Evolutionary conservation across 2,888 invertebrate genomes (phyloP), one percentile per base, ranked within the genome.

Genomic region (Callinectes sapidus): DNA sequence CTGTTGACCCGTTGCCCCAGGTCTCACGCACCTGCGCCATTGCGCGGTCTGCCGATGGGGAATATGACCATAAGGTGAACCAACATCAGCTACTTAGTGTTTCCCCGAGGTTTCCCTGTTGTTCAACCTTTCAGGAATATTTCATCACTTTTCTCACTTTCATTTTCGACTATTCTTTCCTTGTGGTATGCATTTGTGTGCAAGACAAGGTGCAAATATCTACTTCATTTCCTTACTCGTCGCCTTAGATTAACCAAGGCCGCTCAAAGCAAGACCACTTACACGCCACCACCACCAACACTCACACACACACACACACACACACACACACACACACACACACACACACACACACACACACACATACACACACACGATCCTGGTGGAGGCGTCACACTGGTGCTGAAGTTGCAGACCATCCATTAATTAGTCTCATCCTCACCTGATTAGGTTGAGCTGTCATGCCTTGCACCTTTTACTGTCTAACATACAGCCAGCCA

Each of bases 341-440:
- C n/a, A n/a, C n/a, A n/a, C n/a, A n/a, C n/a, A n/a, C n/a, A n/a
- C n/a, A n/a, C n/a, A n/a, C n/a, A n/a, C n/a, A n/a, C n/a, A n/a
- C n/a, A n/a, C n/a, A n/a, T n/a, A n/a, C n/a, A n/a, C n/a, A n/a
- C 66, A n/a, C 23, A n/a, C 8, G 55, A 55, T 18, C 55, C 55
- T 5, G 10, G 55, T 18, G 55, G 18, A 13, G 55, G 55, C 55
- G 66, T 71, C 23, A 71, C n/a, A 8, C 1, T n/a, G 66, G 23
- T 71, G n/a, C 23, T 71, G 66, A n/a, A 8, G 66, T 10, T 71
- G 66, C 16, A 71, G n/a, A 1, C 66, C 8, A 71, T n/a, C n/a
- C 66, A 71, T 71, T n/a, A 71, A n/a, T 71, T 71, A 71, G 66
- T 71, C 66, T 71, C 66, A 23, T 71, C 66, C 66, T n/a, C 66